Evolutionary conservation across 2,888 invertebrate genomes (phyloP), one percentile per base, ranked within the genome.

Genomic region (Spisula solida): DNA sequence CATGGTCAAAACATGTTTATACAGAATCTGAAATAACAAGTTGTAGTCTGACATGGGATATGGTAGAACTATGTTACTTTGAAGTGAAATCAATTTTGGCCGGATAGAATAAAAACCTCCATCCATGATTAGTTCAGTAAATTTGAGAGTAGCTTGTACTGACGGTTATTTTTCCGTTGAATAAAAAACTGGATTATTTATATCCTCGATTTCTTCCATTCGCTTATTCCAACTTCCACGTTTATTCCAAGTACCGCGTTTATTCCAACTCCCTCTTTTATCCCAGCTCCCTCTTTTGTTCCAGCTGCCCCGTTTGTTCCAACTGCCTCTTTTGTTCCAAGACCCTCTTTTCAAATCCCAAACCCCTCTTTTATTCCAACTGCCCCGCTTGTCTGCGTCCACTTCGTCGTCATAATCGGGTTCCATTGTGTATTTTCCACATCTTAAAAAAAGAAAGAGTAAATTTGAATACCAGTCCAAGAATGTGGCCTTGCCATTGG

Each of bases 341-440:
- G 83, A 87, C 20, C 89, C 92, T 6, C 90, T 82, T 75, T 92
- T 90, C 51, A 91, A 90, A 81, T 91, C 86, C 92, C 92, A 92
- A 51, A 86, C 88, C 66, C 92, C 92, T 16, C 92, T 82, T 87
- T 92, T 92, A 66, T 90, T 75, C 88, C 92, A 90, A n/a, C 88
- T 89, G 31, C 90, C 87, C 16, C 90, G 80, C 56, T 90, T 88
- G 16, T 86, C 88, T 83, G 31, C 51, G 20, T 84, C 78, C 2
- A 55, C 31, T n/a, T 34, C 86, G 14, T 25, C 85, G 14, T 85
- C 85, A 79, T 79, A 78, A 10, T 87, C 87, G 0, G 70, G 84
- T 34, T 31, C 75, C 66, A 87, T 34, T 6, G 70, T 82, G 20
- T 79, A 78, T n/a, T 86, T 81, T 0, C 91, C 91, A 31, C 91